Evolutionary conservation across 2,888 invertebrate genomes (phyloP).

Genomic region (Melanargia galathea): DNA sequence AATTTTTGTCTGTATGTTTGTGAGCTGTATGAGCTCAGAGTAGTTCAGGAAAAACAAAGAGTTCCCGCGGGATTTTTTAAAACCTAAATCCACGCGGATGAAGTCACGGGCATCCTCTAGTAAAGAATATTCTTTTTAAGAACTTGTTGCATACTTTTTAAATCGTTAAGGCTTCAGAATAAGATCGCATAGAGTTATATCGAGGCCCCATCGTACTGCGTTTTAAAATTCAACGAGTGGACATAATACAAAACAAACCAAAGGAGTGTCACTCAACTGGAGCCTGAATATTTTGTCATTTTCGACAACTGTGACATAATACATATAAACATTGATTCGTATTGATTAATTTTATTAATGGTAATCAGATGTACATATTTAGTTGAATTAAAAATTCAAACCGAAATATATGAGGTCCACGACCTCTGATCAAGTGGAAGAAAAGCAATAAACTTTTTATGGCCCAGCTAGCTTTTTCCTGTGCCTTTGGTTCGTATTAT

Average conservation of each 20-base stretch:
- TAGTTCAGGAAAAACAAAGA: too few species aligned
- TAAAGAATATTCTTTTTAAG: background rate
- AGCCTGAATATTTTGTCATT: constrained; percentile 39
- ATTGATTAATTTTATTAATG: constrained; percentile 66
- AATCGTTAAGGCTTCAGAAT: constrained; percentile 7
- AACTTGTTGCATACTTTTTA: constrained; percentile 4
- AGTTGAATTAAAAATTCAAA: constrained; percentile 34
- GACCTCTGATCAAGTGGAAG: constrained; percentile 69
- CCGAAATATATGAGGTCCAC: constrained; percentile 56
- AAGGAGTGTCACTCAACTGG: constrained; percentile 36
- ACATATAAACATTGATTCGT: constrained; percentile 45
- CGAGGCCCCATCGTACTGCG: constrained; percentile 15
- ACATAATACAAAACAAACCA: constrained; percentile 27
- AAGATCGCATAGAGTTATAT: constrained; percentile 23
- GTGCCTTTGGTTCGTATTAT: constrained; percentile 50
- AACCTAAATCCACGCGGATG: too few species aligned
- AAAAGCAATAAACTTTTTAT: constrained; percentile 75
- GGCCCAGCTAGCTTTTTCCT: constrained; percentile 59
- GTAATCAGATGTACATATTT: constrained; percentile 51
- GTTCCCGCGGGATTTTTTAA: too few species aligned
- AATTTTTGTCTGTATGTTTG: too few species aligned
- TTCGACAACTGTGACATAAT: constrained; percentile 37
- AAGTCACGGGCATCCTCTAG: too few species aligned
- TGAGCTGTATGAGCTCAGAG: too few species aligned
- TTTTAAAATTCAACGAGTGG: constrained; percentile 35